phyloP scores from a whole-genome alignment of 1,140 invertebrate species.

The Listronotus bonariensis region DNA sequence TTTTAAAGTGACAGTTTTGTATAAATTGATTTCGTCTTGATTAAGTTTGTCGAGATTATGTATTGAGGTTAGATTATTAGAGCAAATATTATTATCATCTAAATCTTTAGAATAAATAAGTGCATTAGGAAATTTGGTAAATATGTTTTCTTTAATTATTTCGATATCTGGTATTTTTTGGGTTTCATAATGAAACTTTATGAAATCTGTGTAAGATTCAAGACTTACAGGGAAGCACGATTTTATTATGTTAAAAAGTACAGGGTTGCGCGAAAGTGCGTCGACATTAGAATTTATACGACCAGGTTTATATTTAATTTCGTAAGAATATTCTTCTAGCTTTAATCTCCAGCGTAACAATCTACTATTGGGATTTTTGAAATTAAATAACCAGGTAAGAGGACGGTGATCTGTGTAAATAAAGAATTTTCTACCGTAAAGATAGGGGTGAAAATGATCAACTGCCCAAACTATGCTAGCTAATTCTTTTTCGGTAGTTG shows the following conservation, averaged over 20 bases:
- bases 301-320: constrained; percentile 56
- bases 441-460: constrained; percentile 23
- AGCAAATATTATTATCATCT: constrained; percentile 43
- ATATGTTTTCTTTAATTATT: constrained; percentile 41
- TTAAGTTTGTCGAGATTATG: constrained; percentile 35
- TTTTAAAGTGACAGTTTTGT: constrained; percentile 28
- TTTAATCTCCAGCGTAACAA: constrained; percentile 57
- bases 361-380: background rate
- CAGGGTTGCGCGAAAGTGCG: constrained; percentile 40
- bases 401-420: constrained; percentile 18
- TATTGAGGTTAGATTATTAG: constrained; percentile 30
- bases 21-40: constrained; percentile 22
- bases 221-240: background rate
- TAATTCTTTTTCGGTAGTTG: constrained; percentile 28
- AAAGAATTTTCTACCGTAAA: constrained; percentile 27
- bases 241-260: background rate
- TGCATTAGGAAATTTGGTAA: constrained; percentile 38
- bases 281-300: constrained; percentile 54
- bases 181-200: constrained; percentile 47
- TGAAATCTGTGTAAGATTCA: constrained; percentile 43
- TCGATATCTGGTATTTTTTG: constrained; percentile 35
- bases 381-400: no score
- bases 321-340: constrained; percentile 56
- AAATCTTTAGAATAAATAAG: constrained; percentile 47
- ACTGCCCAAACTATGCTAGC: constrained; percentile 18